Percentiles rank a stretch among this genome's conserved stretches.
phyloP scores from a whole-genome alignment of 2,797 vertebrate species.

The Chiloscyllium punctatum region DNA sequence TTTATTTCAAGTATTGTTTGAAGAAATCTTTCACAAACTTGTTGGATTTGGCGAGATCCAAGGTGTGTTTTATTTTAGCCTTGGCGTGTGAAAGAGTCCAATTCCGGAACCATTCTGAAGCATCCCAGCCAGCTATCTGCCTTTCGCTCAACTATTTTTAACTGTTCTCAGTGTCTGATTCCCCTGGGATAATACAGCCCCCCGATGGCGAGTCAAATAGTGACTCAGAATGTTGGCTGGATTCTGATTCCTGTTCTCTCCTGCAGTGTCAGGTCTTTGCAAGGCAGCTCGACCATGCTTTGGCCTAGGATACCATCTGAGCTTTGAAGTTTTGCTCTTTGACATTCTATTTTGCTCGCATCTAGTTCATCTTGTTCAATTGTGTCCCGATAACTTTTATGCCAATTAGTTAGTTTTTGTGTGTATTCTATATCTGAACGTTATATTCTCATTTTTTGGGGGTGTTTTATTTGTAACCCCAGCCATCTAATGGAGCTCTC shows the following conservation, averaged over 20 bases:
- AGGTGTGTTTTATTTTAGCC: background rate
- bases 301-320: background rate
- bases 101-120: background rate
- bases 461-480: no score
- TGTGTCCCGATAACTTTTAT: background rate
- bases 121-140: background rate
- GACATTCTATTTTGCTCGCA: background rate
- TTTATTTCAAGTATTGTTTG: background rate
- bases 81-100: background rate
- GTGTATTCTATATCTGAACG: background rate
- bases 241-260: background rate
- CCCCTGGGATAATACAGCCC: background rate
- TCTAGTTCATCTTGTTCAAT: background rate
- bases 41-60: background rate
- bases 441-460: background rate
- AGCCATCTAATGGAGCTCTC: background rate
- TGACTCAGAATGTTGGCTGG: background rate
- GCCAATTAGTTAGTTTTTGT: background rate
- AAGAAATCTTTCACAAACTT: background rate
- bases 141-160: background rate
- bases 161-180: background rate
- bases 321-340: background rate
- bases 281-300: background rate
- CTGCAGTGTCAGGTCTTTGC: background rate
- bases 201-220: background rate